These are phyloP conservation scores for Apostichopus californicus DNA, from an alignment of 35 echinoderm and acorn worm genomes.

Conservation along the genomic window DNA sequence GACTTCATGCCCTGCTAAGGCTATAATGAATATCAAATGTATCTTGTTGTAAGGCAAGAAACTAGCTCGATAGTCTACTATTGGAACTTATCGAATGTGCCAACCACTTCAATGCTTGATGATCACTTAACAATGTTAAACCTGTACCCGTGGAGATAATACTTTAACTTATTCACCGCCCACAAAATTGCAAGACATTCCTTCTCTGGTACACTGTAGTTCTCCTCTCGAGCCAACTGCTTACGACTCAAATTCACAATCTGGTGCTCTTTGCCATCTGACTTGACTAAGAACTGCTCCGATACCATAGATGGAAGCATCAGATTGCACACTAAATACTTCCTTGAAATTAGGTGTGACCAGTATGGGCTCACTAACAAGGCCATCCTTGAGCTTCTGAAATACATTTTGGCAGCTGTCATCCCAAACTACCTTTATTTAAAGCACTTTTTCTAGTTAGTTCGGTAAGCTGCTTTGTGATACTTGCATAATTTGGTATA, in stretches of 20 bases:
- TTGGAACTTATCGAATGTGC: slow-evolving; percentile 17
- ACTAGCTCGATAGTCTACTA: slow-evolving; percentile 47
- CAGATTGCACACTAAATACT: slow-evolving; percentile 33
- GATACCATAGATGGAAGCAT: slow-evolving; percentile 35
- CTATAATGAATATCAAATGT: too few relatives aligned
- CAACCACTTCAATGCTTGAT: slow-evolving; percentile 39
- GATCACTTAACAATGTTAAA: slow-evolving; percentile 19
- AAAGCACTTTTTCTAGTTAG: neutral
- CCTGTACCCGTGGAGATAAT: slow-evolving; percentile 19
- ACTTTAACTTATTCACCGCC: slow-evolving; percentile 32
- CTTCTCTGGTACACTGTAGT: neutral
- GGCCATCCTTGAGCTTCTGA: slow-evolving; percentile 15
- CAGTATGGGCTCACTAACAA: slow-evolving; percentile 16
- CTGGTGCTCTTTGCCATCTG: slow-evolving; percentile 41
- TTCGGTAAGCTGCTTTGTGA: slow-evolving; percentile 49
- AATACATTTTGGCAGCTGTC: slow-evolving; percentile 25
- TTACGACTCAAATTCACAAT: slow-evolving; percentile 42
- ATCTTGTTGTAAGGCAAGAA: slow-evolving; percentile 26
- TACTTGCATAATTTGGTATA: slow-evolving; percentile 41
- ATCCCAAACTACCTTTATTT: neutral
- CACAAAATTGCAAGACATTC: slow-evolving; percentile 46
- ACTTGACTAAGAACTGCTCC: slow-evolving; percentile 50
- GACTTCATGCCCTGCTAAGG: too few relatives aligned
- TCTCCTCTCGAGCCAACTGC: slow-evolving; percentile 10
- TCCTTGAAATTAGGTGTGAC: neutral